Base-by-base conservation (phyloP, 2,888 invertebrate genomes). In the Horisme vitalbata region DNA sequence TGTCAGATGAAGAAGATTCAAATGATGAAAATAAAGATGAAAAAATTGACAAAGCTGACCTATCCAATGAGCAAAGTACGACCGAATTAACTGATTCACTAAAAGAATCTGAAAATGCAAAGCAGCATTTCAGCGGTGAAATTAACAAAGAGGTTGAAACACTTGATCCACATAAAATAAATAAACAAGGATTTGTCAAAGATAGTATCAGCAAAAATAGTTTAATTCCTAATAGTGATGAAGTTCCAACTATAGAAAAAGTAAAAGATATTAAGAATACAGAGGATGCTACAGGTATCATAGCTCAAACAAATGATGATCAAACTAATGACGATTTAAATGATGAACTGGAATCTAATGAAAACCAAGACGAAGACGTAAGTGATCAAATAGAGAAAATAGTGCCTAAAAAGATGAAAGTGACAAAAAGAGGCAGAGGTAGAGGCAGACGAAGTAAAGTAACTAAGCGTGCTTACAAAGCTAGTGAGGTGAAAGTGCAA, bases 1-100 rank as follows among this genome's bases (percentile, higher is more conserved):
- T 91, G 10, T 90, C 90, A 0, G 91, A 91, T 61, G 80, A 89
- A 48, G 80, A 88, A 58, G 69, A 79, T 55, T 52, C 18, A 2
- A 49, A 38, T 14, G 31, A 32, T 27, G 23, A 49, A 13, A 21
- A 37, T 36, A 44, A n/a, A 6, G 31, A 1, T 15, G 34, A 10
- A 8, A 18, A 4, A 18, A 18, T 1, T 5, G 7, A 38, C 9
- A n/a, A 12, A 8, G 12, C 4, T 15, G 15, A 44, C 6, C 12
- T 12, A 10, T 13, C 13, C n/a, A 12, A 13, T 15, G 8, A 10
- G 0, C 18, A 20, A 37, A 28, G 21, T 4, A 28, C 11, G 32
- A 36, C 12, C 37, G 37, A 28, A 20, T 10, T 0, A 9, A 24
- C 3, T 36, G 12, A 20, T 10, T 5, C 5, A 2, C n/a, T 18